A percentile compares a stretch with the other conserved stretches of the same genome.
phyloP scores from a whole-genome alignment of 2,888 invertebrate genomes.

The Marronus borbonicus region DNA sequence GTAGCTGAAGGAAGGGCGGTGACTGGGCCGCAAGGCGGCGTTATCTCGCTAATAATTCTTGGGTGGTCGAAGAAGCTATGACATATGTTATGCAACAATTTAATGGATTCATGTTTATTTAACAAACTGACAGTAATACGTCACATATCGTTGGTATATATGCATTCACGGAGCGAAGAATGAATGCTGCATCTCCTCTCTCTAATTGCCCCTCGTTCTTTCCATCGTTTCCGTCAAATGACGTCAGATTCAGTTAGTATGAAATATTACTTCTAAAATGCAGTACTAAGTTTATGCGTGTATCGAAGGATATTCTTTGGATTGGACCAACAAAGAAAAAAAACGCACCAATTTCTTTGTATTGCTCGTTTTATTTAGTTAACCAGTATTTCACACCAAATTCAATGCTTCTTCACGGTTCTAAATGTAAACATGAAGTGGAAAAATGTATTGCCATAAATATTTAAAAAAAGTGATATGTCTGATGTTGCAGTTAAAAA shows the following conservation, averaged over 20 bases:
- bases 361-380: no score
- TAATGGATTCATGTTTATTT: conserved; percentile 71
- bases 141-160: conserved; percentile 60
- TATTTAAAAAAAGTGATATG: no score
- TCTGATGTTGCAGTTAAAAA: no score
- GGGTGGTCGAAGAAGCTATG: conserved; percentile 65
- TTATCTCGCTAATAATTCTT: conserved; percentile 57
- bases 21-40: conserved; percentile 33
- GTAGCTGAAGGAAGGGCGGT: conserved; percentile 9
- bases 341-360: no score
- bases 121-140: conserved; percentile 69
- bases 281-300: no score
- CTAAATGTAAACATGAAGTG: no score
- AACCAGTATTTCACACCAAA: no score
- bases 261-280: no score
- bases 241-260: background rate
- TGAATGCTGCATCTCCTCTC: conserved; percentile 3
- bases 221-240: conserved; percentile 21
- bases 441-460: no score
- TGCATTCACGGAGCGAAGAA: background rate
- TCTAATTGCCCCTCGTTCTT: conserved; percentile 16
- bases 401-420: no score
- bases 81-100: conserved; percentile 71
- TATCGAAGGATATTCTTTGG: no score
- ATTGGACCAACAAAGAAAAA: no score